These are phyloP conservation scores for Decapterus maruadsi DNA, from an alignment of 2,797 vertebrate species.

Conservation along the genomic window DNA sequence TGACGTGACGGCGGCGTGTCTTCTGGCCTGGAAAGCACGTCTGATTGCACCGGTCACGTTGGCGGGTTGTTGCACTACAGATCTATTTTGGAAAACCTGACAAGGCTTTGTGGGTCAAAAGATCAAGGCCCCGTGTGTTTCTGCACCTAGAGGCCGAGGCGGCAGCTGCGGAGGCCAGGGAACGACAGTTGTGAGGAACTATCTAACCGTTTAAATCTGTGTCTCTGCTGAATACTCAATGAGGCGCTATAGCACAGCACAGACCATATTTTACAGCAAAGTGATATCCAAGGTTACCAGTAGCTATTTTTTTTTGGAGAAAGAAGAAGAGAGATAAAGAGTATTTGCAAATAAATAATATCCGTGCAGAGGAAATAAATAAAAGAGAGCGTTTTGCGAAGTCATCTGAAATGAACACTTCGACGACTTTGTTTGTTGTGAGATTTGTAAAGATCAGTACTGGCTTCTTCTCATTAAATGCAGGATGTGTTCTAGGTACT, in stretches of 20 bases:
- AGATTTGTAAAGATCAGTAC: constrained; percentile 1
- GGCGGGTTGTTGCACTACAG: constrained; percentile 6
- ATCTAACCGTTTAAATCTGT: not conserved
- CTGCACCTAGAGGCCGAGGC: constrained; percentile 39
- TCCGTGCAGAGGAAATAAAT: not conserved
- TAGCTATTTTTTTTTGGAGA: not conserved
- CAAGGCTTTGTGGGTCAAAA: constrained; percentile 42
- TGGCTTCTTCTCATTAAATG: not conserved
- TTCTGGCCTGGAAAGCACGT: constrained; percentile 28
- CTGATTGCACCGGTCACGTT: constrained; percentile 16
- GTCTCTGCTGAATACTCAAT: constrained; percentile 25
- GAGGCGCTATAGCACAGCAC: not conserved
- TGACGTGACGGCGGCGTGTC: constrained; percentile 17
- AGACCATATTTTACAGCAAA: not conserved
- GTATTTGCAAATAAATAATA: constrained; percentile 19
- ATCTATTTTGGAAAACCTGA: constrained; percentile 41
- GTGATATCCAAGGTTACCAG: not conserved
- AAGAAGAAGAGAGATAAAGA: not conserved
- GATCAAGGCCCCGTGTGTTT: constrained; percentile 39
- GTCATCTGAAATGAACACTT: constrained; percentile 6
- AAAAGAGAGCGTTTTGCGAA: not conserved
- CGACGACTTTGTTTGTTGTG: not conserved
- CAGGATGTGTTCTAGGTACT: not conserved
- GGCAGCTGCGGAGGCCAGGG: constrained; percentile 49
- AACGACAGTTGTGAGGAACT: constrained; percentile 19